Evolutionary conservation across 2,113 vertebrate genomes (phyloP).

Genomic region (Mellivora capensis): DNA sequence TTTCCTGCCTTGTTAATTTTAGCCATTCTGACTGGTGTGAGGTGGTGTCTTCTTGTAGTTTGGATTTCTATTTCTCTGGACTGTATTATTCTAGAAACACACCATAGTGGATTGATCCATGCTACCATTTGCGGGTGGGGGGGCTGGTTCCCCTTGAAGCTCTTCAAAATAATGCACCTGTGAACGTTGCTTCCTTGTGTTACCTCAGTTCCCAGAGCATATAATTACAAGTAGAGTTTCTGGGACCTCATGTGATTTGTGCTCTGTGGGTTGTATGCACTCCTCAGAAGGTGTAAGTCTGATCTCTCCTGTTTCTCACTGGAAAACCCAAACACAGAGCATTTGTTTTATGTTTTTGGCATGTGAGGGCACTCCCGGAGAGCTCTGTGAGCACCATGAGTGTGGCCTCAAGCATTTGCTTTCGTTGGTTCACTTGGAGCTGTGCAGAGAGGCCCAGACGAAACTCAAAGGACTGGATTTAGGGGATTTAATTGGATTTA

Average conservation of each 20-base stretch:
- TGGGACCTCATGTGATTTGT: neutral
- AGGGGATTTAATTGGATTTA: neutral
- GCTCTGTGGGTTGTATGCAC: neutral
- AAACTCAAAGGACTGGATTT: neutral
- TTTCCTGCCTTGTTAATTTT: neutral
- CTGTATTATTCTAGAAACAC: neutral
- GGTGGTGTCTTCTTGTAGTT: neutral
- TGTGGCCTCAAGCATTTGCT: no score
- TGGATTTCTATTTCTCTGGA: neutral
- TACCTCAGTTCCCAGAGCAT: neutral
- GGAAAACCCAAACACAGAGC: neutral
- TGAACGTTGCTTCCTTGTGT: neutral
- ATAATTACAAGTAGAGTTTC: neutral
- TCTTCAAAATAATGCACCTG: neutral
- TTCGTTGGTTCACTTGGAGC: neutral
- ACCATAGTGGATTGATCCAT: no score
- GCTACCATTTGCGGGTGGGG: neutral
- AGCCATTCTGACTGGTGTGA: neutral
- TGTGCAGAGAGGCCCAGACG: neutral
- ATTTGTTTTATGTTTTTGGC: neutral
- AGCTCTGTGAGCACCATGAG: neutral
- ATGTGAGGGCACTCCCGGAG: fast-evolving
- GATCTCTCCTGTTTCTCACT: neutral
- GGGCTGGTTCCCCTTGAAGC: neutral
- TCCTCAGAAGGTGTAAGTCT: neutral